These are phyloP conservation scores for Antigone vipio DNA, from an alignment of 2,113 vertebrate species.

Conservation along the genomic window DNA sequence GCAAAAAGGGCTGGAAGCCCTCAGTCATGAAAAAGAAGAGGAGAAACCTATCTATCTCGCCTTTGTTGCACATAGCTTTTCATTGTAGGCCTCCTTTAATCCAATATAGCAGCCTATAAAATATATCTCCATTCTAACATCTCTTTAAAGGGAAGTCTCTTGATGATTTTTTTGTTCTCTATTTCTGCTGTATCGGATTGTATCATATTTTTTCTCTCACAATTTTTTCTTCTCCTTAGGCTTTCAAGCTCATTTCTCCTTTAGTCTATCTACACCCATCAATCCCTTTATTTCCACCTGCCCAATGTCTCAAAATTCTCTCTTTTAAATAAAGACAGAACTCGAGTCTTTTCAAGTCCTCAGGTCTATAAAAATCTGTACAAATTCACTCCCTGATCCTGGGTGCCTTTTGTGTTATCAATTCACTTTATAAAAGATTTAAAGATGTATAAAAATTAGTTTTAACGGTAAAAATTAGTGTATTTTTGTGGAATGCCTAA, in stretches of 20 bases:
- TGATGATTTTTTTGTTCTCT: constrained; percentile 34
- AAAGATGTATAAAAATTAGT: neutral
- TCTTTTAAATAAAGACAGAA: neutral
- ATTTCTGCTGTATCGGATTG: neutral
- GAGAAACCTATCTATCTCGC: neutral
- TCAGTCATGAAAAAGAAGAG: neutral
- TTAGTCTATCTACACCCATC: neutral
- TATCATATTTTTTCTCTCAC: neutral
- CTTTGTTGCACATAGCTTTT: neutral
- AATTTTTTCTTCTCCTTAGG: neutral
- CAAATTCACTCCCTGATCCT: neutral
- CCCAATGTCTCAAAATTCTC: neutral
- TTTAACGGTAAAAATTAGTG: neutral
- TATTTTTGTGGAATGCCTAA: neutral
- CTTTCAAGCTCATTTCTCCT: neutral
- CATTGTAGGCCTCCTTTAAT: constrained; percentile 33
- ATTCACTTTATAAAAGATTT: neutral
- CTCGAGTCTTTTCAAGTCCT: neutral
- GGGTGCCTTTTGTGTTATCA: neutral
- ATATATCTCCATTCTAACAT: neutral
- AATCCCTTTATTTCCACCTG: neutral
- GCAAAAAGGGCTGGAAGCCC: neutral
- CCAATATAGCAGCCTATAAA: neutral
- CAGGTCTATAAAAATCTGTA: neutral
- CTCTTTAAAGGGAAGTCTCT: neutral